A percentile compares a stretch with the other conserved stretches of the same genome.
phyloP scores from a whole-genome alignment of 2,888 invertebrate species.

The Ferdinandea cuprea region DNA sequence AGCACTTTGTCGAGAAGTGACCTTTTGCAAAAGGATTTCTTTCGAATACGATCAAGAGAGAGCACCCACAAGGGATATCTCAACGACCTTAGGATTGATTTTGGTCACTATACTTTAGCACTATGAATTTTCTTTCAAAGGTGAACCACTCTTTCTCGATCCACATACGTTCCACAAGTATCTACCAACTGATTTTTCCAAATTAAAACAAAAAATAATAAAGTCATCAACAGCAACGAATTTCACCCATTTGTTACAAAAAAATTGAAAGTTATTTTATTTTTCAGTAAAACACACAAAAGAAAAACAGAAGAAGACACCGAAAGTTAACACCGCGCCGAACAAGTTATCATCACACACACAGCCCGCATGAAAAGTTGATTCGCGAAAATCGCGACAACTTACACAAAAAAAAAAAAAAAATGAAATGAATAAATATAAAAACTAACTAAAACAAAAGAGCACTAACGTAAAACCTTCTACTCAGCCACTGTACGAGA shows the following conservation, averaged over 20 bases:
- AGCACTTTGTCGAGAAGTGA: conserved; percentile 39
- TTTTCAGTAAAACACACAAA: conserved; percentile 4
- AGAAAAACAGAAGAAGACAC: conserved; percentile 57
- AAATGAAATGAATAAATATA: not conserved
- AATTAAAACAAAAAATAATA: conserved; percentile 9
- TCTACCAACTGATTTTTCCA: conserved; percentile 5
- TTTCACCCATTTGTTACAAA: conserved; percentile 67
- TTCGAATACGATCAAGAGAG: conserved; percentile 49
- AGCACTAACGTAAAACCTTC: conserved; percentile 59
- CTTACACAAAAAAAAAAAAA: conserved; percentile 8
- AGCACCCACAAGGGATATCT: conserved; percentile 43
- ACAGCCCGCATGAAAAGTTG: conserved; percentile 46
- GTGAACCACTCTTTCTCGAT: conserved; percentile 30
- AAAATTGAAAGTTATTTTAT: conserved; percentile 66
- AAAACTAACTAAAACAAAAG: conserved; percentile 45
- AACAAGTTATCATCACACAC: conserved; percentile 56
- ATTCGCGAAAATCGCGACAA: conserved; percentile 59
- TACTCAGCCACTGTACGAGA: conserved; percentile 43
- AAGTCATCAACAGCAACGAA: conserved; percentile 37
- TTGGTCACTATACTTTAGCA: conserved; percentile 1
- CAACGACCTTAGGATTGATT: conserved; percentile 37
- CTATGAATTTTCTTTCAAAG: conserved; percentile 2
- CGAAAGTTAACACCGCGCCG: conserved; percentile 65
- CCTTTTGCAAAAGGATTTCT: conserved; percentile 63
- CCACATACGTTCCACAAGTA: conserved; percentile 45